Evolutionary conservation across 2,888 invertebrate species (phyloP).

Genomic region (Phlogophora meticulosa): DNA sequence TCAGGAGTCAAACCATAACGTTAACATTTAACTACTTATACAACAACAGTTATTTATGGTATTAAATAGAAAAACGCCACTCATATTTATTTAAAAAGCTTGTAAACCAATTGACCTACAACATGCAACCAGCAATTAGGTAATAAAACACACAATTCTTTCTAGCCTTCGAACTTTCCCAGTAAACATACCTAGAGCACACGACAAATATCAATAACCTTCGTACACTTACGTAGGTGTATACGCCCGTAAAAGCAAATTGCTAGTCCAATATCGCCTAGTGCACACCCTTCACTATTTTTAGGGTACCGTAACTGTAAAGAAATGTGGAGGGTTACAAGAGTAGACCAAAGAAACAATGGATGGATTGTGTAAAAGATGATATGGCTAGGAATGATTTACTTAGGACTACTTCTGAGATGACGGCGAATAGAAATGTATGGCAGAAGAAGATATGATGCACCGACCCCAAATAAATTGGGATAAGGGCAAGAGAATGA

Average conservation of each 20-base stretch:
- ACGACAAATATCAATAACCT: constrained; percentile 38
- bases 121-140: constrained; percentile 51
- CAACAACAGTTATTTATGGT: constrained; percentile 15
- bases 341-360: too few relatives aligned
- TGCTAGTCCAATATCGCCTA: constrained; percentile 52
- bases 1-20: neutral
- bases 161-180: constrained; percentile 35
- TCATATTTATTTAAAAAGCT: constrained; percentile 43
- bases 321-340: too few relatives aligned
- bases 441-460: too few relatives aligned
- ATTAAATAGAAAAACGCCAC: constrained; percentile 30
- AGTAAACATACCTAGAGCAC: constrained; percentile 22
- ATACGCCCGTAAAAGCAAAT: constrained; percentile 25
- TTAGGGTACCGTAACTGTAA: too few relatives aligned
- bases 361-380: too few relatives aligned
- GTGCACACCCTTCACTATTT: constrained; percentile 57
- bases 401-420: too few relatives aligned
- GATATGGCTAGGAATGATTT: too few relatives aligned
- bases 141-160: constrained; percentile 40
- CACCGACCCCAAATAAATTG: too few relatives aligned
- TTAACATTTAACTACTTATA: constrained; percentile 21
- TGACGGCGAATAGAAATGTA: too few relatives aligned
- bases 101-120: constrained; percentile 54
- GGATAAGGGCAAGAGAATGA: too few relatives aligned
- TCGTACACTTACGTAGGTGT: neutral